Conservation (phyloP, 2,113 vertebrate species). For the Gallinago jamesoni region DNA sequence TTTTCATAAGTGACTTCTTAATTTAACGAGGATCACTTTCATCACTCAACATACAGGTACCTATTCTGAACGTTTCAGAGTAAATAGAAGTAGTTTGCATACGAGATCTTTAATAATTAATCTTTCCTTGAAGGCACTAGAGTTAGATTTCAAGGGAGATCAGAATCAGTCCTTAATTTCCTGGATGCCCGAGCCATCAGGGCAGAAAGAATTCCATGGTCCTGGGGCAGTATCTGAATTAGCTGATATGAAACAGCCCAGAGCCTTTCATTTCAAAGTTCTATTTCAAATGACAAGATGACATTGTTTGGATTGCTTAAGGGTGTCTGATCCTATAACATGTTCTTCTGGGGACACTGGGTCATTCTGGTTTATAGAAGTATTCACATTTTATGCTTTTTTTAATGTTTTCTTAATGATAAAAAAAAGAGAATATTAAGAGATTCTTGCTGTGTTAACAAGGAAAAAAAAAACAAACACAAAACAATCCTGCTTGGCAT, state of each 20-base stretch:
- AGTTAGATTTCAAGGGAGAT: background rate
- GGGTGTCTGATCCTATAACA: background rate
- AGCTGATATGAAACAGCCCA: background rate
- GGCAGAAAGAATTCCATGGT: background rate
- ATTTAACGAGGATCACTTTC: background rate
- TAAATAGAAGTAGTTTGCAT: background rate
- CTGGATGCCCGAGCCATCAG: background rate
- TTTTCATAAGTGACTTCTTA: background rate
- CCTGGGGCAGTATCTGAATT: background rate
- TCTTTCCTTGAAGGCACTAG: background rate
- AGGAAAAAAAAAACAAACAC: background rate
- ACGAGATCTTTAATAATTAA: background rate
- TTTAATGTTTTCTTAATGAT: background rate
- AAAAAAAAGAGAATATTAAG: background rate
- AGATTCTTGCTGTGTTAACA: background rate
- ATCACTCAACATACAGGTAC: background rate
- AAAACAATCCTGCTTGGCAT: background rate
- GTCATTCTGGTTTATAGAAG: background rate
- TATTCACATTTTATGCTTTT: background rate
- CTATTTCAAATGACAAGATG: background rate
- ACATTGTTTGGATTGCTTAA: background rate
- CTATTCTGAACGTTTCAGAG: background rate
- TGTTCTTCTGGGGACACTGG: background rate
- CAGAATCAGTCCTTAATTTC: background rate
- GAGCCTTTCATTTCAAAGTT: background rate